Evolutionary conservation across 2,797 vertebrate species (phyloP), one percentile per base, ranked within the genome.

Genomic region (Neomorphus geoffroyi): DNA sequence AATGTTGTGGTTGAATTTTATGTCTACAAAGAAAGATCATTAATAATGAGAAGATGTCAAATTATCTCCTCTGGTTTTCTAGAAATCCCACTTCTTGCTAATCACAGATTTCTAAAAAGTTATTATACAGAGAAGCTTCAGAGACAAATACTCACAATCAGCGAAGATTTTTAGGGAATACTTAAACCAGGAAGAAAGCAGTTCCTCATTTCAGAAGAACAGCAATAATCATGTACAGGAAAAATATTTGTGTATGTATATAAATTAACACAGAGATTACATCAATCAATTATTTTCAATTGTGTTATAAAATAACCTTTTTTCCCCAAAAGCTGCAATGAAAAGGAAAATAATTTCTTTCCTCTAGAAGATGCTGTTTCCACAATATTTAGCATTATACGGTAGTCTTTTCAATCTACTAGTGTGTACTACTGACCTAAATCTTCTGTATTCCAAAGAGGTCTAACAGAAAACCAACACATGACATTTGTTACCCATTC

Each of bases 121-220:
- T 18, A 65, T 62, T 8, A 5, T 58, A 48, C 19, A 58, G 21
- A 87, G 35, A 91, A 62, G 18, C 39, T 90, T 62, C 51, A 60
- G 22, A 82, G 33, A 43, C 43, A 92, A 94, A 95, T 35, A 46
- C 56, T 93, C 69, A 73, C 46, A 95, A 11, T 54, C 48, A 86
- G 53, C 50, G 90, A 70, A 92, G 86, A 79, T 56, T 93, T 70
- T 45, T 61, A 61, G 84, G 85, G 39, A 92, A 95, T 88, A 93
- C 92, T 97, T 62, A n/a, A 94, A 89, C 65, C 67, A 94, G 30
- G 45, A 95, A 50, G 53, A 97, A 97, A 66, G 6, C 8, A 80
- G 5, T 2, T 78, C 12, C 39, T 80, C 5, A 45, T 69, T 48
- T 90, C 93, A 96, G 88, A 93, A 94, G 72, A 94, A 94, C 16